Base-by-base conservation (phyloP, 2,888 invertebrate species). In the Phalera bucephala region DNA sequence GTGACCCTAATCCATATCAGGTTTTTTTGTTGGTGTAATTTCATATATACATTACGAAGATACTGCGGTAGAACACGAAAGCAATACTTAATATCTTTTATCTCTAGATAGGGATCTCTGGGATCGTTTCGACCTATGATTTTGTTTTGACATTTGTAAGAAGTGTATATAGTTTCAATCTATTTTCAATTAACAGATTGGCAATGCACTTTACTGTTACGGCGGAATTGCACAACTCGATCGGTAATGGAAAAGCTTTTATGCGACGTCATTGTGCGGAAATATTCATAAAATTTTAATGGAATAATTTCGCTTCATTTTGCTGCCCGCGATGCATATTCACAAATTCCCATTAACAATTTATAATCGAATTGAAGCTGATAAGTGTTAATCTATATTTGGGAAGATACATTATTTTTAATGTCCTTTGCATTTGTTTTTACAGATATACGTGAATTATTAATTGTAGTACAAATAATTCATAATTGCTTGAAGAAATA, bases 1-100 rank as follows among this genome's bases (percentile, higher is more conserved):
- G 31, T 30, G 20, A 19, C 36, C 27, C 36, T 49, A 50, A 51
- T 51, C 35, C 25, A 35, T 40, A 33, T 29, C 33, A 45, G 7
- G 7, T 13, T 30, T 41, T 41, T 40, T 57, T 57, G 45, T 43
- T 33, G 31, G 28, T 31, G 14, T 46, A 46, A 42, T 56, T 49
- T n/a, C n/a, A n/a, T n/a, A 57, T 22, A 23, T 31, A 39, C 33
- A 30, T 34, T 34, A 35, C 29, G 11, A 11, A 28, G n/a, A 39
- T 39, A 35, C 12, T 26, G 35, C 31, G 19, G 33, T 21, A 31
- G 8, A 11, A 9, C 29, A 17, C 29, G 19, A 10, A 17, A 29
- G 29, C 10, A 19, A 28, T 19, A 21, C 6, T 5, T 3, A 17
- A n/a, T n/a, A n/a, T n/a, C n/a, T n/a, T n/a, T n/a, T n/a, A n/a